Conservation (phyloP, 2,113 vertebrate genomes). For the Rhinogobius similis region DNA sequence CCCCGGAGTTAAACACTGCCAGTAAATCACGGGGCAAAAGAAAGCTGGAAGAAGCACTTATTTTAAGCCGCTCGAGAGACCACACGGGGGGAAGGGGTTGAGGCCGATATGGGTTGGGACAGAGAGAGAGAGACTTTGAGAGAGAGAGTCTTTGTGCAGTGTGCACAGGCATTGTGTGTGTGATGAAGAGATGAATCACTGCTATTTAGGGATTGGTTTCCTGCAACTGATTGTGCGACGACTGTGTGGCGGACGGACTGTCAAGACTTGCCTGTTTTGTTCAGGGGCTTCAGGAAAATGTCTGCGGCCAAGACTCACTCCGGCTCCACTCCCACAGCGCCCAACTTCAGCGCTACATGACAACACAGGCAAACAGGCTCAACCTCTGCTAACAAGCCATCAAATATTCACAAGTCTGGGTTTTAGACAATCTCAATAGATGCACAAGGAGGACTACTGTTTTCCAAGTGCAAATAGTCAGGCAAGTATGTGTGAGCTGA, state of each 20-base stretch:
- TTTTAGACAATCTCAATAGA: slow-evolving; percentile 61
- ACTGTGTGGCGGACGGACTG: slow-evolving; percentile 78
- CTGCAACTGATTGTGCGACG: slow-evolving; percentile 79
- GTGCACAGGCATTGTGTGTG: slow-evolving; percentile 76
- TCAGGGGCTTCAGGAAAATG: slow-evolving; percentile 73
- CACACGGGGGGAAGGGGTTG: slow-evolving; percentile 59
- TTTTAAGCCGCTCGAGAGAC: slow-evolving; percentile 74
- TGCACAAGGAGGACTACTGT: slow-evolving; percentile 61
- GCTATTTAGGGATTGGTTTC: slow-evolving; percentile 85
- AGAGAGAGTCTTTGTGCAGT: slow-evolving; percentile 76
- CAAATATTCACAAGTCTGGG: slow-evolving; percentile 66
- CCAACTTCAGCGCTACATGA: slow-evolving; percentile 52
- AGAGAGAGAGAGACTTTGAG: slow-evolving; percentile 44
- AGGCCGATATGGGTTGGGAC: slow-evolving; percentile 56
- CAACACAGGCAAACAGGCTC: slow-evolving; percentile 63
- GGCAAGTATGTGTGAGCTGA: slow-evolving; percentile 24
- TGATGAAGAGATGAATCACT: slow-evolving; percentile 83
- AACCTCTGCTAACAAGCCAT: slow-evolving; percentile 62
- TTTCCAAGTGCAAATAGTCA: slow-evolving; percentile 29
- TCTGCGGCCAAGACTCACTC: slow-evolving; percentile 70
- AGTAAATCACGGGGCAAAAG: slow-evolving; percentile 76
- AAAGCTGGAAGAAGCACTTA: slow-evolving; percentile 76
- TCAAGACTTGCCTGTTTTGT: slow-evolving; percentile 83
- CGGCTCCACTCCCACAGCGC: slow-evolving; percentile 57
- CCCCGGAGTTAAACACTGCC: slow-evolving; percentile 76